Percentiles rank a stretch among this genome's conserved stretches.
Conservation (phyloP, 2,888 invertebrate species). For the Coecobrya sp. region DNA sequence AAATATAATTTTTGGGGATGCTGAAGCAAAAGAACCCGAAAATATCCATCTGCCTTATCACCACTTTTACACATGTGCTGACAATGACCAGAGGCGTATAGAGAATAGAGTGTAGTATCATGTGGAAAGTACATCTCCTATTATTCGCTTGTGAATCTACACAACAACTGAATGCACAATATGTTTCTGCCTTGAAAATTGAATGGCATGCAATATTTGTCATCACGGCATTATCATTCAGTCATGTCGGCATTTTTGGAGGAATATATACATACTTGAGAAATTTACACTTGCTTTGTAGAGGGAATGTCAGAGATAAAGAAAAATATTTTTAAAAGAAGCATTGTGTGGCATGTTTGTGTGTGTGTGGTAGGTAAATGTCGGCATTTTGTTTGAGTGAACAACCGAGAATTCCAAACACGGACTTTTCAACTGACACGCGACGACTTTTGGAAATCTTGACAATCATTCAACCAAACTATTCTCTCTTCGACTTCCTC, state of each 20-base stretch:
- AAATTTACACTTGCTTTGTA: not conserved
- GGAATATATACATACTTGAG: conserved; percentile 7
- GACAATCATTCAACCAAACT: conserved; percentile 52
- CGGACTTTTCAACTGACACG: conserved; percentile 43
- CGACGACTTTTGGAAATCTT: conserved; percentile 54
- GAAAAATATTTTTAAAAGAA: too few relatives aligned
- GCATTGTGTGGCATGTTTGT: not conserved
- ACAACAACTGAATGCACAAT: conserved; percentile 3
- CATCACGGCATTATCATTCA: conserved; percentile 39
- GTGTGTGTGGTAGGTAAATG: conserved; percentile 65
- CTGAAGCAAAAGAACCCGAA: too few relatives aligned
- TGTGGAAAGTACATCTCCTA: not conserved
- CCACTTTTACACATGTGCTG: not conserved
- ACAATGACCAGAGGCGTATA: not conserved
- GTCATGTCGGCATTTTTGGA: conserved; percentile 48
- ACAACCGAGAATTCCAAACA: conserved; percentile 73
- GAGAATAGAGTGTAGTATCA: not conserved
- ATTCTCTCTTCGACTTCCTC: not conserved
- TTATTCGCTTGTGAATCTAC: conserved; percentile 1
- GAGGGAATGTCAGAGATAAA: not conserved
- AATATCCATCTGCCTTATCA: too few relatives aligned
- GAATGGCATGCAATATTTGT: conserved; percentile 10
- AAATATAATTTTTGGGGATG: too few relatives aligned
- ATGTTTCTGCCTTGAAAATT: not conserved
- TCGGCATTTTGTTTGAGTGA: conserved; percentile 82